Base-by-base conservation (phyloP, 92 coral and sea anemone genomes). In the Palythoa grandiflora region DNA sequence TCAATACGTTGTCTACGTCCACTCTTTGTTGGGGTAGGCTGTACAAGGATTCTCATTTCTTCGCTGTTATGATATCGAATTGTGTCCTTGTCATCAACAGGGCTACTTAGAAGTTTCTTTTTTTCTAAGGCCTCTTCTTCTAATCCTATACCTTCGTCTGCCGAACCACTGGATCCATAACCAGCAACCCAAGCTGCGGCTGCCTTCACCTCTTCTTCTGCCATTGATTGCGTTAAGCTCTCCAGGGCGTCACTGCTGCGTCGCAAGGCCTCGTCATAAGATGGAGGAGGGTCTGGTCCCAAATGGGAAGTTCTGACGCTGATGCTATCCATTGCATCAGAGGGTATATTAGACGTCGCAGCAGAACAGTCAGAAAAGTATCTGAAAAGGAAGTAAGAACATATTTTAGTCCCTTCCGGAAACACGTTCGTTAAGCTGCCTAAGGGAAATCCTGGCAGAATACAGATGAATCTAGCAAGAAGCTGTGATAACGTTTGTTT, bases 241-340 rank as follows among this genome's bases (percentile, higher is more conserved):
- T 77, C 40, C 28, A 77, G 35, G 36, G 83, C 83, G 1, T 77
- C 83, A 38, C 15, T 77, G 4, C 83, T 77, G 5, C 83, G 53
- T 53, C 63, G 68, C 83, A 77, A 77, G 40, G 83, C 68, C 63
- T 77, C 83, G 68, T 77, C 83, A 53, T 77, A 77, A 4, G 68
- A 77, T 35, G 83, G 68, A 1, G 68, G 83, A 12, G 63, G 44
- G 63, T 77, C 83, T 77, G 83, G 83, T 77, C 63, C 63, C 66
- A 77, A 55, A 35, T 77, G 83, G 2, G 83, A 53, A 28, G 83
- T 77, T 3, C 38, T 36, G 1, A 77, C 83, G 20, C 16, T 36
- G 44, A 77, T 77, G 3, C 21, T 37, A 14, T 55, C 68, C 15
- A 5, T 1, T 54, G 48, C 83, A 9, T 54, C 68, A 54, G 40